Evolutionary conservation across 2,113 vertebrate species (phyloP).

Genomic region (Sminthopsis crassicaudata): DNA sequence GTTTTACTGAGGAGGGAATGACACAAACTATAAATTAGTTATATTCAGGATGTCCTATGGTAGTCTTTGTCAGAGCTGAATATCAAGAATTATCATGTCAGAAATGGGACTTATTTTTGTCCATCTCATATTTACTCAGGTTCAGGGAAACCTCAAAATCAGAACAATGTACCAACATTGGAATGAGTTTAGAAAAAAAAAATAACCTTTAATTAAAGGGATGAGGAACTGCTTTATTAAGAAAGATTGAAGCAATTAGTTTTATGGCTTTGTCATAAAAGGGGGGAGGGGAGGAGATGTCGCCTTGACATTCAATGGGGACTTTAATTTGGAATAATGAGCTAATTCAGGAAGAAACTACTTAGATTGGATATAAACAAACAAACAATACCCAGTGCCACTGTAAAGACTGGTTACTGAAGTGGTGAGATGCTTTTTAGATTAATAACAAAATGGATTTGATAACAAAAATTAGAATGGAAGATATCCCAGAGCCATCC

Average conservation of each 20-base stretch:
- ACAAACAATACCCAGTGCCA: constrained; percentile 28
- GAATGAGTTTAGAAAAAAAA: constrained; percentile 66
- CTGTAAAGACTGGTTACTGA: constrained; percentile 66
- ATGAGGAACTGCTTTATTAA: constrained; percentile 75
- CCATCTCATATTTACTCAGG: background rate
- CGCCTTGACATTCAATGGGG: constrained; percentile 73
- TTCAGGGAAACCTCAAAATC: constrained; percentile 42
- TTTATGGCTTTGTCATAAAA: constrained; percentile 76
- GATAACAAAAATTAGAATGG: too few species aligned
- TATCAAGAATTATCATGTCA: constrained; percentile 3
- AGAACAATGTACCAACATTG: constrained; percentile 51
- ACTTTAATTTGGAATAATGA: constrained; percentile 77
- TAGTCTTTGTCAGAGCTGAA: background rate
- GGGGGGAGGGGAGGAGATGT: constrained; percentile 56
- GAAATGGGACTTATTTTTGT: background rate
- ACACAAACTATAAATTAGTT: background rate
- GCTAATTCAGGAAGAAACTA: constrained; percentile 74
- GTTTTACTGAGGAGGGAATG: background rate
- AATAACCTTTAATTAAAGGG: constrained; percentile 72
- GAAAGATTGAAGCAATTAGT: constrained; percentile 69
- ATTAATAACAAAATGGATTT: background rate
- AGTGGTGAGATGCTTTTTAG: constrained; percentile 46
- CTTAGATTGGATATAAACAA: constrained; percentile 68
- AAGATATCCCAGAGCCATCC: background rate
- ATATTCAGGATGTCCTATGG: background rate